Conservation (phyloP, 2,888 invertebrate species). For the Plemyria rubiginata region DNA sequence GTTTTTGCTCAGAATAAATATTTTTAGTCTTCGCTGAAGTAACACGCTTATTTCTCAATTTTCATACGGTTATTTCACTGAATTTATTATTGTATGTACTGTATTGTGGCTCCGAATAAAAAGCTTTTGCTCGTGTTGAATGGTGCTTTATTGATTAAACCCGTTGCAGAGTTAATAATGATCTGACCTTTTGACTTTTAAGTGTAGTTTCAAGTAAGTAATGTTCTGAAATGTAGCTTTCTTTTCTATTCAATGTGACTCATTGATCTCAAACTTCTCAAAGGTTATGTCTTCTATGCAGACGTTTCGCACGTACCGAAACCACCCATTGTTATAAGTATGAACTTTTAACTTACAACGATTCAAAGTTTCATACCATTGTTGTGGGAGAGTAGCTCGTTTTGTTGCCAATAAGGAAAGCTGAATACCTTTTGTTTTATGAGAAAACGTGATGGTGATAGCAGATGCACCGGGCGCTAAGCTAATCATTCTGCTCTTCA, state of each 20-base stretch:
- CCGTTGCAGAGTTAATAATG: slow-evolving; percentile 20
- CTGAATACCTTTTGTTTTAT: too few relatives aligned
- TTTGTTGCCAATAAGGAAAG: too few relatives aligned
- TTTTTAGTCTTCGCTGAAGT: too few relatives aligned
- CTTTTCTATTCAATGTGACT: slow-evolving; percentile 17
- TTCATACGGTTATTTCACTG: neutral
- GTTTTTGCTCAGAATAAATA: too few relatives aligned
- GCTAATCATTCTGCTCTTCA: too few relatives aligned
- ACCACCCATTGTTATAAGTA: neutral
- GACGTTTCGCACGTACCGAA: slow-evolving; percentile 6
- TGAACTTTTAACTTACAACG: slow-evolving; percentile 5
- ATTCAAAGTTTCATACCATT: neutral
- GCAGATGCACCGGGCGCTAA: too few relatives aligned
- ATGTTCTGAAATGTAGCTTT: slow-evolving; percentile 27
- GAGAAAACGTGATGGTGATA: too few relatives aligned
- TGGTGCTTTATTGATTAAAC: slow-evolving; percentile 15
- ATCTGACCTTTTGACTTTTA: slow-evolving; percentile 24
- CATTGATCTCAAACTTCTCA: slow-evolving; percentile 19
- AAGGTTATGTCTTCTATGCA: slow-evolving; percentile 20
- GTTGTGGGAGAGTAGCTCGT: neutral
- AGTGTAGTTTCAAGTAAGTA: slow-evolving; percentile 24
- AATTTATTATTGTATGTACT: slow-evolving; percentile 4
- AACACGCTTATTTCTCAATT: neutral
- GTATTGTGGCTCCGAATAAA: slow-evolving; percentile 14
- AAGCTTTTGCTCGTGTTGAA: slow-evolving; percentile 15